A percentile compares a stretch with the other conserved stretches of the same genome.
These are phyloP conservation scores for Anser cygnoides DNA, from an alignment of 2,113 vertebrate genomes.

Conservation along the genomic window DNA sequence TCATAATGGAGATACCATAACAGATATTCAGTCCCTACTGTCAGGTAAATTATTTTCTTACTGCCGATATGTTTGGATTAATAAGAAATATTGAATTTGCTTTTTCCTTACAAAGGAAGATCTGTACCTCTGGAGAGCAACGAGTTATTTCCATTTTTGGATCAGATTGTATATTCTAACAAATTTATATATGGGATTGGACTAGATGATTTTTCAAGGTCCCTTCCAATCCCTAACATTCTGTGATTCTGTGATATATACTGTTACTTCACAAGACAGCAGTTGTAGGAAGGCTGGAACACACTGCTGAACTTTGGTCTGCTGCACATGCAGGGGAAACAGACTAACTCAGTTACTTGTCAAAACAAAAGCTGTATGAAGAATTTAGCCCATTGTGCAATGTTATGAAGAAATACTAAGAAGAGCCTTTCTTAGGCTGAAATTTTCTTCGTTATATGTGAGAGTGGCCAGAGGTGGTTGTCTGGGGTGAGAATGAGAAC, in stretches of 20 bases:
- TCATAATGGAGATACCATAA: not conserved
- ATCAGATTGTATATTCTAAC: not conserved
- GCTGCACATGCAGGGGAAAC: not conserved
- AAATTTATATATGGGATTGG: not conserved
- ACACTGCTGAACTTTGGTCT: not conserved
- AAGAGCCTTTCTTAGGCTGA: not conserved
- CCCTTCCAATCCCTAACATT: too few relatives aligned
- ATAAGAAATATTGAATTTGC: not conserved
- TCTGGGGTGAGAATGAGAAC: not conserved
- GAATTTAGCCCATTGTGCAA: not conserved
- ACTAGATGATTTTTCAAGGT: too few relatives aligned
- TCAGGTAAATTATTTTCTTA: not conserved
- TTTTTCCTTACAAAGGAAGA: not conserved
- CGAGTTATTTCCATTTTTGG: not conserved
- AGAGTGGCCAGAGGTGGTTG: not conserved
- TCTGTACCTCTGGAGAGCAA: not conserved
- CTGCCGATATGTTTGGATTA: not conserved
- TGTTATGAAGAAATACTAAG: not conserved
- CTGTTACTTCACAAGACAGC: not conserved
- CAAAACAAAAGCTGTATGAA: not conserved
- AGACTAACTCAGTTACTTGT: not conserved
- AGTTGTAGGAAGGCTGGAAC: not conserved
- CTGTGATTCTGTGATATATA: too few relatives aligned
- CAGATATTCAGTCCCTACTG: not conserved
- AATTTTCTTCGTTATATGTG: not conserved